These are phyloP conservation scores for Drosophila cognata DNA, from an alignment of 2,888 invertebrate species.

Conservation along the genomic window DNA sequence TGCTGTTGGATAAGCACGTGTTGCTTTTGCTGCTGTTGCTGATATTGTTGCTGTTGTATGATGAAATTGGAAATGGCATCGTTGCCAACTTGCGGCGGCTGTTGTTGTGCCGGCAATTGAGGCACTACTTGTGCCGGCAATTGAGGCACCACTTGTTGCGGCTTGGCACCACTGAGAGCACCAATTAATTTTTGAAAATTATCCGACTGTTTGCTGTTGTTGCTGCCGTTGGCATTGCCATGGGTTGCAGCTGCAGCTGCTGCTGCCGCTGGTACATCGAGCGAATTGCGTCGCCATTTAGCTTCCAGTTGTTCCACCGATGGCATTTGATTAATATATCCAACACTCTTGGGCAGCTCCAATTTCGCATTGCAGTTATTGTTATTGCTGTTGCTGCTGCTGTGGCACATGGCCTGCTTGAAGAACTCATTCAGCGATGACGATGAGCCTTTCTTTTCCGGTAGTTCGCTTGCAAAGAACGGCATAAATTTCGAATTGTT, in stretches of 20 bases:
- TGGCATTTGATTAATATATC: slow-evolving; percentile 71
- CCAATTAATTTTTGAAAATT: slow-evolving; percentile 82
- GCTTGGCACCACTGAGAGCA: slow-evolving; percentile 55
- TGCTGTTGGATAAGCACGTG: slow-evolving; percentile 79
- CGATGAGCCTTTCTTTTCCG: slow-evolving; percentile 67
- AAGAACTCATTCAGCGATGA: slow-evolving; percentile 83
- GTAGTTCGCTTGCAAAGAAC: slow-evolving; percentile 58
- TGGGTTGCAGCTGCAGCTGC: slow-evolving; percentile 12
- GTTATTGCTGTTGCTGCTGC: slow-evolving; percentile 32
- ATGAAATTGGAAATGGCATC: slow-evolving; percentile 82
- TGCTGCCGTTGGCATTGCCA: slow-evolving; percentile 45
- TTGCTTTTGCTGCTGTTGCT: slow-evolving; percentile 81
- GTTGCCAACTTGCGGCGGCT: slow-evolving; percentile 47
- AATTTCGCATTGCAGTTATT: slow-evolving; percentile 18
- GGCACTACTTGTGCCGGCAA: slow-evolving; percentile 19
- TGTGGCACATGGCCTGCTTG: slow-evolving; percentile 72
- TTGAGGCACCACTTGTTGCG: slow-evolving; percentile 33
- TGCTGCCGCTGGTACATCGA: slow-evolving; percentile 20
- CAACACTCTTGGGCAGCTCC: slow-evolving; percentile 62
- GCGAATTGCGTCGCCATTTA: slow-evolving; percentile 81
- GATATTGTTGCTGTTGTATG: slow-evolving; percentile 80
- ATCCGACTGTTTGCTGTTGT: slow-evolving; percentile 65
- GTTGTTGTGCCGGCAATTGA: not conserved
- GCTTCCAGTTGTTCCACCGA: slow-evolving; percentile 83
- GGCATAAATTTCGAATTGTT: slow-evolving; percentile 72